These are phyloP conservation scores for Acanthurus lineatus DNA, from an alignment of 2,797 vertebrate genomes.

Conservation along the genomic window DNA sequence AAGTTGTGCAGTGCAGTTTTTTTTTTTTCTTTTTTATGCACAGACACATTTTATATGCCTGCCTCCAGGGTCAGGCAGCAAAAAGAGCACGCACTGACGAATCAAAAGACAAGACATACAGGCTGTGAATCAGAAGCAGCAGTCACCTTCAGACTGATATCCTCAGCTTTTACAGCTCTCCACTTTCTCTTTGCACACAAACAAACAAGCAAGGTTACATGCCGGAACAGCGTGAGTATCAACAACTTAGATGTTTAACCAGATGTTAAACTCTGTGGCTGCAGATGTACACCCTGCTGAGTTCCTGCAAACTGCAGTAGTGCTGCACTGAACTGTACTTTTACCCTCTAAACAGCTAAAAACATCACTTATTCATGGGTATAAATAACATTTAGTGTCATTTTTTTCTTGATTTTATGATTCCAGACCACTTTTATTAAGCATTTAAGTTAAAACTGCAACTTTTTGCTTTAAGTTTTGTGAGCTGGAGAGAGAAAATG, in stretches of 20 bases:
- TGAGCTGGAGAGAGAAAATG: background rate
- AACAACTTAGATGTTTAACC: conserved; percentile 26
- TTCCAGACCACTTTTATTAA: background rate
- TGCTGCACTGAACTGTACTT: background rate
- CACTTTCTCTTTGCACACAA: conserved; percentile 13
- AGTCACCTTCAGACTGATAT: conserved; percentile 64
- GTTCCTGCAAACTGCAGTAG: conserved; percentile 1
- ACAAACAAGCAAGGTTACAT: conserved; percentile 30
- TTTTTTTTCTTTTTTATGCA: conserved; percentile 41
- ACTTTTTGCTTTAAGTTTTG: background rate
- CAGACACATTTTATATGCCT: conserved; percentile 52
- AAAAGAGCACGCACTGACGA: conserved; percentile 33
- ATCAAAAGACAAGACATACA: conserved; percentile 44
- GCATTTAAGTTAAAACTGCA: background rate
- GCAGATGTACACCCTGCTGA: conserved; percentile 20
- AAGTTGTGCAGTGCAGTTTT: conserved; percentile 8
- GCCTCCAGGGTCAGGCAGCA: conserved; percentile 34
- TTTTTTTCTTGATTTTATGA: background rate
- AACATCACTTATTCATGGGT: background rate
- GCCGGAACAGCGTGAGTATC: conserved; percentile 10
- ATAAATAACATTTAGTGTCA: background rate
- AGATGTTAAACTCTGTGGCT: conserved; percentile 25
- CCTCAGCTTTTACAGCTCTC: conserved; percentile 38
- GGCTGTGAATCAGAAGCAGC: conserved; percentile 55
- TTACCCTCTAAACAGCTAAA: background rate